Conservation (phyloP, 2,888 invertebrate species). For the Zeuzera pyrina region DNA sequence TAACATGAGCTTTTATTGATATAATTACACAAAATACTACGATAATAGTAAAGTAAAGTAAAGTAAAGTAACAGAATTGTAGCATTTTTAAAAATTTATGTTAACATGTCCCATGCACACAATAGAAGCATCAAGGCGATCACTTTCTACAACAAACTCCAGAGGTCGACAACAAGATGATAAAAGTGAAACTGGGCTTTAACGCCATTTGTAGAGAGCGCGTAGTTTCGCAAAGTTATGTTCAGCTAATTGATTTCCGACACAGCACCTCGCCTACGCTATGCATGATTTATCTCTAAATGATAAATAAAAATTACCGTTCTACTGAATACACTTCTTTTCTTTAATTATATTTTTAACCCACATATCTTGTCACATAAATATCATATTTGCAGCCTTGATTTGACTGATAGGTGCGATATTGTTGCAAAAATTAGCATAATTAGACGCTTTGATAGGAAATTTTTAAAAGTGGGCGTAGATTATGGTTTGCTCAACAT, state of each 20-base stretch:
- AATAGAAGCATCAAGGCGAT: too few relatives aligned
- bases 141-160: too few relatives aligned
- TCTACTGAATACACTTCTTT: too few relatives aligned
- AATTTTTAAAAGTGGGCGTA: conserved; percentile 15
- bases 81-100: too few relatives aligned
- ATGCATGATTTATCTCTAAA: conserved; percentile 5
- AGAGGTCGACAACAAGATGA: neutral
- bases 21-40: too few relatives aligned
- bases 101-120: too few relatives aligned
- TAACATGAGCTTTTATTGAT: too few relatives aligned
- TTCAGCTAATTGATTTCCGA: conserved; percentile 27
- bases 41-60: too few relatives aligned
- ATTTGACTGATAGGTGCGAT: conserved; percentile 22
- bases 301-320: conserved; percentile 9
- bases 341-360: too few relatives aligned
- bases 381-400: conserved; percentile 22
- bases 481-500: conserved; percentile 4
- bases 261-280: conserved; percentile 1
- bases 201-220: conserved; percentile 12
- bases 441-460: conserved; percentile 13
- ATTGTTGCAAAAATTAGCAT: conserved; percentile 27
- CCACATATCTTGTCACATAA: too few relatives aligned
- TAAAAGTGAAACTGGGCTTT: conserved; percentile 26
- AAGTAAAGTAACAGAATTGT: too few relatives aligned
- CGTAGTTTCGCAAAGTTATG: conserved; percentile 19